Evolutionary conservation across 2,888 invertebrate genomes (phyloP), one percentile per base, ranked within the genome.

Genomic region (Cosmorhoe ocellata): DNA sequence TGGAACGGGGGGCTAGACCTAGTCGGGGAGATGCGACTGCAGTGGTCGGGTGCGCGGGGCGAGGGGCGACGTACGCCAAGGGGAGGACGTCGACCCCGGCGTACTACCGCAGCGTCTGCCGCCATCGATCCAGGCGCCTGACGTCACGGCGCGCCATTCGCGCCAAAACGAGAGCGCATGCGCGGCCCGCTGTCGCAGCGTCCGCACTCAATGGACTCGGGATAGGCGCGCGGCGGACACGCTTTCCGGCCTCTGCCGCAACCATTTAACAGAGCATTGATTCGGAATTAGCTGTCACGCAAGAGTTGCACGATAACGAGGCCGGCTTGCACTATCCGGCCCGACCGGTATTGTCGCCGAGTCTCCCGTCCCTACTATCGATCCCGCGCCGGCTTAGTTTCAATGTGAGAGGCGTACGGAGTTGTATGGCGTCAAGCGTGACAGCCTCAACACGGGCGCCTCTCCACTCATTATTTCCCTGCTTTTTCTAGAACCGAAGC

Each of bases 91-190:
- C 83, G 87, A 88, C 89, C 89, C 84, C 89, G 79, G 59, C 84
- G 88, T 88, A 89, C 89, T 90, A 90, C 90, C 84, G 90, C 90
- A 89, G 89, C 89, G 89, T 89, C 90, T 89, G 85, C 85, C 84
- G 84, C 82, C 89, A 91, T 91, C 91, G 91, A 91, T 90, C 90
- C 88, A 82, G 88, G 83, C 87, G 87, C 79, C 81, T 90, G 89
- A 86, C 90, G 90, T 89, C 90, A 88, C 81, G 78, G 79, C 81
- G 80, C 84, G 85, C 78, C 78, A 83, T 90, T 91, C 90, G 90
- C 90, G 91, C 90, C 90, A 90, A 90, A 90, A 89, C 81, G 77
- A 84, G 79, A 77, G 84, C 87, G 89, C 86, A 73, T 86, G 90
- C 87, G 88, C 84, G 83, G 59, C 73, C 69, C 75, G 79, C 69